Evolutionary conservation across 2,888 invertebrate genomes (phyloP).

Genomic region (Caenorhabditis sp.): DNA sequence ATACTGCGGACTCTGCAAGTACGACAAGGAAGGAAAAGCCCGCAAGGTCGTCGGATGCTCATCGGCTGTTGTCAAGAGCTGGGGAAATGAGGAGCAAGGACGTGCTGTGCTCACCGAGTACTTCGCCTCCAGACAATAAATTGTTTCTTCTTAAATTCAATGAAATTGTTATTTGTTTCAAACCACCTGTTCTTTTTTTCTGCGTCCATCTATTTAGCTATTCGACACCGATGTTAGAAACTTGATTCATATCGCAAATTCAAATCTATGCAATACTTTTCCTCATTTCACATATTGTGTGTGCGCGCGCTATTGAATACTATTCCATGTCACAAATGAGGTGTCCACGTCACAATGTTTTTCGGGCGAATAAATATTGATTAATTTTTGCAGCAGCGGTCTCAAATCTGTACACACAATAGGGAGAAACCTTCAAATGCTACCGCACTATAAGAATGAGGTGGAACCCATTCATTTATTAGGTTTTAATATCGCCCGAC

Average conservation of each 20-base stretch:
- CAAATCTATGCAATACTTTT: background rate
- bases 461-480: constrained; percentile 49
- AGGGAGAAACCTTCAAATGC: constrained; percentile 17
- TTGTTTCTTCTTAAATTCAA: constrained; percentile 48
- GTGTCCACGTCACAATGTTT: too few species aligned
- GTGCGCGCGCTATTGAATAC: too few species aligned
- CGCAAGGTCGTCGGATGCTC: constrained; percentile 94
- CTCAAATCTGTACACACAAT: background rate
- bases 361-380: too few species aligned
- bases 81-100: constrained; percentile 94
- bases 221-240: background rate
- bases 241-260: background rate
- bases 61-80: constrained; percentile 96
- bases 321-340: background rate
- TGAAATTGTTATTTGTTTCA: constrained; percentile 47
- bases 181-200: background rate
- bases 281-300: background rate
- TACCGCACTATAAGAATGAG: constrained; percentile 30
- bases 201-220: background rate
- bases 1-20: constrained; percentile 99
- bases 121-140: constrained; percentile 77
- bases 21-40: constrained; percentile 98
- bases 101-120: constrained; percentile 93
- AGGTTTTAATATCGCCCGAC: constrained; percentile 56
- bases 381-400: too few species aligned